Evolutionary conservation across 2,113 vertebrate species (phyloP), one percentile per base, ranked within the genome.

Genomic region (Grallaria varia): DNA sequence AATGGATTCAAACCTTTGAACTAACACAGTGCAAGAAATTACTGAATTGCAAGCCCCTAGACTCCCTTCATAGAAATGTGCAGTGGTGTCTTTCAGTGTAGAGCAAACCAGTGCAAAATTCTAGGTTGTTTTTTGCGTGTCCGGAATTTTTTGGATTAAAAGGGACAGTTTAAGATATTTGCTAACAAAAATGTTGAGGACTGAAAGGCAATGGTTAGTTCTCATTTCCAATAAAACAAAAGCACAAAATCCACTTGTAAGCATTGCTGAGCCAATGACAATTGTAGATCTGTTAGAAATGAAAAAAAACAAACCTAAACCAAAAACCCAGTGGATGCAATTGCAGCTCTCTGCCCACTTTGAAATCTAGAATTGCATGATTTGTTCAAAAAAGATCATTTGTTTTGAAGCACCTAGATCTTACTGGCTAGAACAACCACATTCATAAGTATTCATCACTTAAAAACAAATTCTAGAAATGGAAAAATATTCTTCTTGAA

Each of bases 371-470:
- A 28, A 49, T 33, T 10, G 30, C 15, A 33, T 67, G 19, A 52
- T 9, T 75, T 72, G 7, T 75, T 90, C 89, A 68, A 20, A 33
- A 60, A 37, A 74, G 8, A 71, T 45, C 22, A 44, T 15, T 30
- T 10, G 1, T 53, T 90, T 62, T 69, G 78, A 91, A 94, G 49
- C 20, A 67, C 15, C 4, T 19, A 82, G 52, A 8, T 84, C 14
- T 56, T 11, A 3, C 25, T 86, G 37, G 44, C 17, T 81, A 62
- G 44, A 83, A 53, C 18, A 66, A 62, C 23, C n/a, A 21, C 27
- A 21, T 79, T 56, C 49, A 42, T 42, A n/a, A 42, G 37, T 14
- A 33, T 12, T 49, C 0, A 0, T 59, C 12, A 31, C 42, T 63
- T 35, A 72, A 53, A 28, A 90, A 50, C 9, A 87, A 71, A 35